Conservation (phyloP, 1,140 invertebrate species). For the Caenorhabditis brenneri region DNA sequence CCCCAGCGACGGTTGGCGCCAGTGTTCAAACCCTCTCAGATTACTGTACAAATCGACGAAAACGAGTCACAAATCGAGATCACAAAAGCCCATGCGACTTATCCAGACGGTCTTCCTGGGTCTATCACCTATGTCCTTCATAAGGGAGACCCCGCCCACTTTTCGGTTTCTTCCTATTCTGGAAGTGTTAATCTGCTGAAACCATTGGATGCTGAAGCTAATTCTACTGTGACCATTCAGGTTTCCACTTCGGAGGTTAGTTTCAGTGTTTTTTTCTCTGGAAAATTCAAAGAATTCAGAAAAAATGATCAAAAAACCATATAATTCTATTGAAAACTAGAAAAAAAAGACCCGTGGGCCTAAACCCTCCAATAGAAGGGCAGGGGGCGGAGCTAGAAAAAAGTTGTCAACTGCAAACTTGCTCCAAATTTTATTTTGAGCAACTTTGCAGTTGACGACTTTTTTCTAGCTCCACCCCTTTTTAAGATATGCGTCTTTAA, state of each 20-base stretch:
- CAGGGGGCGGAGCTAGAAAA: too few species aligned
- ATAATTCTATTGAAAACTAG: too few species aligned
- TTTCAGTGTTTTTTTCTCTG: background rate
- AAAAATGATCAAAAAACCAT: too few species aligned
- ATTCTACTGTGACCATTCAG: conserved; percentile 53
- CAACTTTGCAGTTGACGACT: too few species aligned
- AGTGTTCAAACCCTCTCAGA: conserved; percentile 59
- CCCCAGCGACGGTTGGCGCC: conserved; percentile 60
- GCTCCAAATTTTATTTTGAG: too few species aligned
- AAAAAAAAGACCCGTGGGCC: too few species aligned
- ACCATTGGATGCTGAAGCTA: conserved; percentile 65
- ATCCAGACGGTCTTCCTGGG: conserved; percentile 63
- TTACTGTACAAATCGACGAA: conserved; percentile 64
- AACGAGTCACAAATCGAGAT: conserved; percentile 66
- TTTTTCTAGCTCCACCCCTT: too few species aligned
- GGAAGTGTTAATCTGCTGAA: conserved; percentile 61
- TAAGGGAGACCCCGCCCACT: conserved; percentile 60
- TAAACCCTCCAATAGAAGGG: too few species aligned
- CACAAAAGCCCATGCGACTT: conserved; percentile 61
- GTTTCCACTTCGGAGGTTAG: conserved; percentile 62
- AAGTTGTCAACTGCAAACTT: too few species aligned
- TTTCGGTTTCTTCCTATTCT: conserved; percentile 58
- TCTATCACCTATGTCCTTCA: conserved; percentile 63
- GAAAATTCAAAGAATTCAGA: background rate
- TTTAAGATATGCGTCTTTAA: too few species aligned